Evolutionary conservation across 2,888 invertebrate genomes (phyloP), one percentile per base, ranked within the genome.

Genomic region (Drosophila acutilabella): DNA sequence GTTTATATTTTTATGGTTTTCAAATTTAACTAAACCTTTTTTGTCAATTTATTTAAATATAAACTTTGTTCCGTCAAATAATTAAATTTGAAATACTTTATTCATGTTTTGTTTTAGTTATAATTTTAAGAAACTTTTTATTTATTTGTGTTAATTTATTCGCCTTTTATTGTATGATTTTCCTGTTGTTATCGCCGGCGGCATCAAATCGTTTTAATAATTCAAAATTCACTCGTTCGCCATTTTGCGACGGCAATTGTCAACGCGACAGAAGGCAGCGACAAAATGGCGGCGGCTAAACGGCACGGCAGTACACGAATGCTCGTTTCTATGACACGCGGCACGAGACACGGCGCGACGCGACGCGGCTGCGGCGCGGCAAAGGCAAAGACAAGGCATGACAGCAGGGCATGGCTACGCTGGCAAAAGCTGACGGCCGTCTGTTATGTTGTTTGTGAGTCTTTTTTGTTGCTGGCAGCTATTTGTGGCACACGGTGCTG

Each of bases 241-340:
- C 80, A 84, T 81, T 84, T 84, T 78, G 64, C 74, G 80, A 84
- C 82, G 87, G 87, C 74, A 83, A 74, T 79, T 69, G 78, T 67
- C 68, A 74, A 68, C 44, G 69, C 79, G 79, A 74, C 66, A 61
- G 81, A 61, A 52, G 51, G 44, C 56, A 18, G 47, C 79, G 71
- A 81, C 88, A 84, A 88, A 88, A 88, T 78, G 86, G 82, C 88
- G 85, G 75, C 84, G 88, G 86, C 83, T 66, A 65, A 71, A 73
- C 73, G 57, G 18, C 7, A 26, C 26, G 26, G 26, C 26, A 30
- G 26, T 30, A 8, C 26, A 30, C 26, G 30, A 8, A 8, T 8
- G 30, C 30, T 30, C 30, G 30, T 30, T 30, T 30, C 30, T 30
- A 30, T 30, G 30, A 30, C 30, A 30, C 53, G 73, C 50, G 61